Base-by-base conservation (phyloP, 2,797 vertebrate genomes). In the Loriculus beryllinus region DNA sequence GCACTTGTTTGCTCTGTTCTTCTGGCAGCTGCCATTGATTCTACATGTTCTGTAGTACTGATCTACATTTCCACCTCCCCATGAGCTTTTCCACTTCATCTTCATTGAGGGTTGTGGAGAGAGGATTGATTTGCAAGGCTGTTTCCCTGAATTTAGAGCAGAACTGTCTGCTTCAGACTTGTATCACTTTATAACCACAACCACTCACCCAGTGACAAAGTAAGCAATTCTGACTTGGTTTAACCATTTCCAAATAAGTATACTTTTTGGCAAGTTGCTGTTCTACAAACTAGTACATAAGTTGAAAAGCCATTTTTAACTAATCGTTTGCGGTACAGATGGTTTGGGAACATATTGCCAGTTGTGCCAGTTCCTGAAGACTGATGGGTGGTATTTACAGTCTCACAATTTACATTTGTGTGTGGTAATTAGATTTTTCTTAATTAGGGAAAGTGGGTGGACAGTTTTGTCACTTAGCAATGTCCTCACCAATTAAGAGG, bases 341-440 rank as follows among this genome's bases (percentile, higher is more conserved):
- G 93, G 91, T 86, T 92, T 91, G 74, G 54, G 81, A 87, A 88
- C 62, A 82, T n/a, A 59, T 4, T 91, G 82, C 64, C 79, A 72
- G 31, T 86, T 67, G 79, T 57, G 67, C 80, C 74, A 75, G 10
- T 72, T 84, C 72, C 72, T 92, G 62, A 82, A 93, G 90, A 97
- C 60, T 88, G 96, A 95, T 95, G 82, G 67, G 51, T 92, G 92
- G 51, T 93, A 93, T 97, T 95, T 92, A 84, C 69, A 90, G 80
- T 47, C 60, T 88, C 54, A 35, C 39, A 84, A 71, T 31, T 91
- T 67, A 69, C 28, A 69, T 54, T 94, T 47, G 26, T 76, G 57
- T 86, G 82, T 72, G 64, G 33, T 90, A 94, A 93, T 94, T 93
- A 86, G 84, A 71, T 92, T 96, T 89, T 79, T 88, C 88, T 94